Base-by-base conservation (phyloP, 1,140 invertebrate genomes). In the Marisa cornuarietis region DNA sequence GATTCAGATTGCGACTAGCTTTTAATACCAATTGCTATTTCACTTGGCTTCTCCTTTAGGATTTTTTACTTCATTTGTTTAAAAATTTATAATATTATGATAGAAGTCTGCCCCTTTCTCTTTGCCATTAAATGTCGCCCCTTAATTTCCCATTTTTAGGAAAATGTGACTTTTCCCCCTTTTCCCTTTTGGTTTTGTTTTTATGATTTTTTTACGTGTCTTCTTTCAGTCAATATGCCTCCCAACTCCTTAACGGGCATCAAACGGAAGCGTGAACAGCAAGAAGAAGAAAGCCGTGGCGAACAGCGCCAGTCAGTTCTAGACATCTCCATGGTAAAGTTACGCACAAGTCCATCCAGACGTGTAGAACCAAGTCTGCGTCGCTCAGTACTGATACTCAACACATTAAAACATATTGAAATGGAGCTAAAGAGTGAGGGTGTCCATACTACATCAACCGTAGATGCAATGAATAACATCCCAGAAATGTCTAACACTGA, bases 351-450 rank as follows among this genome's bases (percentile, higher is more conserved):
- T 6, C 83, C 81, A 42, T 80, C 83, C 24, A 82, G 83, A 65
- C 83, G 82, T 68, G 84, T 87, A 49, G 96, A 98, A 89, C 96
- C 96, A 22, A 96, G 95, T 79, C 92, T 99, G n/a, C 94, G 96
- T 77, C 94, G 96, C 65, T 98, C 96, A 10, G 97, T 98, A 83
- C 94, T 98, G 65, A 97, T 98, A 83, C 97, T 96, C 92, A 98
- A 98, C 90, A 98, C 97, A 14, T 90, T 98, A 73, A 94, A 97
- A 88, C 93, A 95, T 85, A 95, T 98, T 83, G 96, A 98, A 91
- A 93, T 95, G 51, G 96, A 98, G 90, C 95, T 98, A 93, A 95
- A 96, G 90, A 93, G 94, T 65, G 96, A 97, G 90, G 92, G 92
- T n/a, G 84, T 92, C 16, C 81, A 84, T 65, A 82, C 86, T 31